These are phyloP conservation scores for Ceratosolen solmsi DNA, from an alignment of 1,140 invertebrate species.

Conservation along the genomic window DNA sequence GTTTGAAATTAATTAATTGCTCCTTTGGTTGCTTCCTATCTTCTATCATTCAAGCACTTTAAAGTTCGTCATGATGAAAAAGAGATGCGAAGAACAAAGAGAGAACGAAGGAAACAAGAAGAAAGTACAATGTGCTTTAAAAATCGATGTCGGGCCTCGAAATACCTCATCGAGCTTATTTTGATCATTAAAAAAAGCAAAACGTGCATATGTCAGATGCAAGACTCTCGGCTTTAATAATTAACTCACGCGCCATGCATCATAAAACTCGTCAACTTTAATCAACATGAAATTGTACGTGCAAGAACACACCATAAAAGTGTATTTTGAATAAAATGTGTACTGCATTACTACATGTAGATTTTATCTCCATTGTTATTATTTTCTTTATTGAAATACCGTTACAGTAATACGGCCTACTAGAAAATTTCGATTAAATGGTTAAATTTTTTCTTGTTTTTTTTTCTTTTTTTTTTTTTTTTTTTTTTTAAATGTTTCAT, in stretches of 20 bases:
- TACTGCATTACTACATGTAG: neutral
- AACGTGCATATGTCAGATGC: neutral
- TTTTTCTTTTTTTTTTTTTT: neutral
- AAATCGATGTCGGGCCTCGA: neutral
- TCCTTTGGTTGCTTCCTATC: too few species aligned
- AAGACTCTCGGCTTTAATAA: neutral
- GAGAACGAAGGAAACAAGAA: too few species aligned
- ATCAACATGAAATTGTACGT: conserved; percentile 1
- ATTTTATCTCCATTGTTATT: neutral
- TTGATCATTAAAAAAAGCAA: neutral
- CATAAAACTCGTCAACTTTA: conserved; percentile 11
- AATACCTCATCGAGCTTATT: neutral
- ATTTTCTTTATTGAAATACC: neutral
- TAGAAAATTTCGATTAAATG: neutral
- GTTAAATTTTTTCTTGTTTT: neutral
- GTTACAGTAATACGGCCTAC: neutral
- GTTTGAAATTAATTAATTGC: too few species aligned
- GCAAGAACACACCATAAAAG: conserved; percentile 5
- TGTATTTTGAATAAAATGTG: conserved; percentile 1
- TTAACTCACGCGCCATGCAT: neutral
- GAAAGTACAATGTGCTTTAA: too few species aligned
- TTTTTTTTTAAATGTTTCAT: too few species aligned
- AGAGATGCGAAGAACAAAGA: too few species aligned
- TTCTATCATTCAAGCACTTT: too few species aligned
- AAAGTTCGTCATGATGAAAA: too few species aligned